Evolutionary conservation across 1,140 invertebrate genomes (phyloP).

Genomic region (Atta texana): DNA sequence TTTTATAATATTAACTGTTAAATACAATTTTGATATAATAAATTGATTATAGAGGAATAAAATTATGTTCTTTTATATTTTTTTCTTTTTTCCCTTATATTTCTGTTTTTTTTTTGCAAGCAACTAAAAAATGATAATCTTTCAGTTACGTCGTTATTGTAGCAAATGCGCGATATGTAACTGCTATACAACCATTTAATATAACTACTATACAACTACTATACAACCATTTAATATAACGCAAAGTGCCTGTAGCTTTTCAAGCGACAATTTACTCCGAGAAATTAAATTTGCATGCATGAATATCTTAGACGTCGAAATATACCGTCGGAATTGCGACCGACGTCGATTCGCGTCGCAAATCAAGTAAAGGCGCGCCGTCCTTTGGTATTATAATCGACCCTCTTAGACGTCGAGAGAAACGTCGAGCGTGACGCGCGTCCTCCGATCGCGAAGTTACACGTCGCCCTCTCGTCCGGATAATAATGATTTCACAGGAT

Average conservation of each 20-base stretch:
- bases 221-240: neutral
- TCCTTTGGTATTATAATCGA: conserved; percentile 65
- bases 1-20: no score
- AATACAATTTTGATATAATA: no score
- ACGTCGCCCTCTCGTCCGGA: conserved; percentile 55
- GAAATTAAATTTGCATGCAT: conserved; percentile 52
- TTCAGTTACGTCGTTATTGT: no score
- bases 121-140: no score
- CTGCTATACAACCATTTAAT: neutral
- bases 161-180: neutral
- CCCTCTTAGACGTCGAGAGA: conserved; percentile 9
- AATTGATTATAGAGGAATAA: no score
- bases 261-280: conserved; percentile 44
- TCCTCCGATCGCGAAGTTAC: conserved; percentile 57
- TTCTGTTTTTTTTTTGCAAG: no score
- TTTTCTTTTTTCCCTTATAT: no score
- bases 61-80: no score
- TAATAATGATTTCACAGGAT: conserved; percentile 75
- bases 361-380: conserved; percentile 45
- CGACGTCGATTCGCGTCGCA: conserved; percentile 31
- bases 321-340: conserved; percentile 36
- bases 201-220: neutral
- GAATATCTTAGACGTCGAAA: conserved; percentile 50
- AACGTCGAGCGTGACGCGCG: conserved; percentile 57
- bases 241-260: neutral